A percentile compares a stretch with the other conserved stretches of the same genome.
Conservation (phyloP, 2,113 vertebrate genomes). For the Acinonyx jubatus region DNA sequence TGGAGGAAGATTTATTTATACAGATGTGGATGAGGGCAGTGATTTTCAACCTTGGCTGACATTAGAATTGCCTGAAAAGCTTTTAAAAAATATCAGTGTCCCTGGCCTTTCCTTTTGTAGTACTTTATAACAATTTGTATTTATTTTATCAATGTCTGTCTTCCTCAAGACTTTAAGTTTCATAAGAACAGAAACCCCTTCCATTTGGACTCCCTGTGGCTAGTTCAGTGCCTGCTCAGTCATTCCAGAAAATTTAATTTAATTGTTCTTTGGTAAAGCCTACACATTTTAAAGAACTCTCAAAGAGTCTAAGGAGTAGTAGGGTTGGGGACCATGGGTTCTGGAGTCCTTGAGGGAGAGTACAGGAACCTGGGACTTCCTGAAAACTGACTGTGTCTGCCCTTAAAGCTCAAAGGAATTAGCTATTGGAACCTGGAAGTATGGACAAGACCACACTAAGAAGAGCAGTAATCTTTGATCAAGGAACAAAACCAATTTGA, state of each 20-base stretch:
- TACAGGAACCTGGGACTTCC: too few relatives aligned
- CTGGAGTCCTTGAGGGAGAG: background rate
- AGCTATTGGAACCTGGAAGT: background rate
- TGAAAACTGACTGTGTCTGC: background rate
- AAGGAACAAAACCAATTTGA: background rate
- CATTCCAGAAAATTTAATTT: background rate
- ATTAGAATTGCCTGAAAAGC: background rate
- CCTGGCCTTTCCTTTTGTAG: background rate
- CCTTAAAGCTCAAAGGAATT: background rate
- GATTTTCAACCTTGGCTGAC: conserved; percentile 5
- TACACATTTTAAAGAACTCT: background rate
- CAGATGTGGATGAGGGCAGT: background rate
- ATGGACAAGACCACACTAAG: background rate
- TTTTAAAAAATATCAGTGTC: background rate
- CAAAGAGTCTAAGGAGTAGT: background rate
- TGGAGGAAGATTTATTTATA: background rate
- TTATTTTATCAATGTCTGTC: background rate
- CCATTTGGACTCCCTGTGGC: background rate
- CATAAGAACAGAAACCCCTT: background rate
- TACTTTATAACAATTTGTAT: background rate
- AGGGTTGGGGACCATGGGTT: background rate
- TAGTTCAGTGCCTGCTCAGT: background rate
- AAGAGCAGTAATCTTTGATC: background rate
- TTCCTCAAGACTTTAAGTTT: background rate
- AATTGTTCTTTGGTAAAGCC: background rate